phyloP scores from a whole-genome alignment of 2,113 vertebrate species.

The Callaeas wilsoni region DNA sequence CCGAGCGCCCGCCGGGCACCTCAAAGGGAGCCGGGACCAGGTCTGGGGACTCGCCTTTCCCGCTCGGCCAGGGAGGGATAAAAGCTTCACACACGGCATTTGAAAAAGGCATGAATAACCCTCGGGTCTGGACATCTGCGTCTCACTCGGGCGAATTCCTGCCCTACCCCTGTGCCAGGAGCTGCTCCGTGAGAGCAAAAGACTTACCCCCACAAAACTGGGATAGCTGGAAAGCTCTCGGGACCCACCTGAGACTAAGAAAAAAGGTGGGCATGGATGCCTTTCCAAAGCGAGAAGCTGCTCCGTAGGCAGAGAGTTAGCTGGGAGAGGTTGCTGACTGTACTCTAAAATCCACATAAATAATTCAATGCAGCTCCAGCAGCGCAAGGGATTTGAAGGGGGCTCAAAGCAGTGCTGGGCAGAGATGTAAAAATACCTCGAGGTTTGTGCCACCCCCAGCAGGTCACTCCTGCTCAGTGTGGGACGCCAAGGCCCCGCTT shows the following conservation, averaged over 20 bases:
- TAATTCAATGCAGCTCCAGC: background rate
- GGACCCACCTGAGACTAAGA: background rate
- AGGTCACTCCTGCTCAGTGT: background rate
- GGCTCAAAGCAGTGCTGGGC: background rate
- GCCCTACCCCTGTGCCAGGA: background rate
- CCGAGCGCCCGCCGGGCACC: background rate
- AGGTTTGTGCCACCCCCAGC: background rate
- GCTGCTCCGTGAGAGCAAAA: background rate
- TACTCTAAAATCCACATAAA: background rate
- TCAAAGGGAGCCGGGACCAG: background rate
- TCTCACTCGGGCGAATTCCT: background rate
- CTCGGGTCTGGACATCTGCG: background rate
- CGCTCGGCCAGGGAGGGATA: background rate
- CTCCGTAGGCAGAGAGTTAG: accelerated
- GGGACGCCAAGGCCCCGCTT: background rate
- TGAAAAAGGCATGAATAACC: background rate
- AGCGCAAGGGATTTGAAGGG: background rate
- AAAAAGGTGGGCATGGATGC: background rate
- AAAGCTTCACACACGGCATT: background rate
- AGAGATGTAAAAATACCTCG: background rate
- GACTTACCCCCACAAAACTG: background rate
- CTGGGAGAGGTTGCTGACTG: background rate
- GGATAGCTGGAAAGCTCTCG: background rate
- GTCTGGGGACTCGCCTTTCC: background rate
- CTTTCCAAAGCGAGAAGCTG: background rate